Conservation (phyloP, 2,113 vertebrate species). For the Pygoscelis adeliae region DNA sequence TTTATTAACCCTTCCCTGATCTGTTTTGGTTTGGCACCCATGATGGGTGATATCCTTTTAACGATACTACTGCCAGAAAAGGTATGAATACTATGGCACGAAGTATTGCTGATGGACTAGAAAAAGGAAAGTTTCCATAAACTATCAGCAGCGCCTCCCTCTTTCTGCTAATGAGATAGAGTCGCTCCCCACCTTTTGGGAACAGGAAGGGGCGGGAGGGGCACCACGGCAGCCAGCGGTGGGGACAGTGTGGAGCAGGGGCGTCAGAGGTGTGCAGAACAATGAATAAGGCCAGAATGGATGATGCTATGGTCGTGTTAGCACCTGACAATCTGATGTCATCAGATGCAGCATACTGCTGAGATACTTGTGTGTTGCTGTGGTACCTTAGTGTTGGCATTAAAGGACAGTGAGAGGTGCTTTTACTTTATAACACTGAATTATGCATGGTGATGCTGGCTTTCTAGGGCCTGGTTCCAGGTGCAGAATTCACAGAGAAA, state of each 20-base stretch:
- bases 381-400: background rate
- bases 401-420: background rate
- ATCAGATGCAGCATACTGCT: background rate
- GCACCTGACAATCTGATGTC: background rate
- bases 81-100: background rate
- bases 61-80: background rate
- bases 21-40: background rate
- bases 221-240: rapidly evolving
- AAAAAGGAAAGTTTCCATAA: background rate
- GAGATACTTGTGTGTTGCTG: background rate
- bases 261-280: background rate
- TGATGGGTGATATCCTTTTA: background rate
- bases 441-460: background rate
- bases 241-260: background rate
- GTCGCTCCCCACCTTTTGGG: background rate
- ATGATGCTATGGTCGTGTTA: background rate
- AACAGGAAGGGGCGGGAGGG: background rate
- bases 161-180: background rate
- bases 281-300: background rate
- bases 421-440: background rate
- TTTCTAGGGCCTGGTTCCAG: background rate
- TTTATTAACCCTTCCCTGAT: background rate
- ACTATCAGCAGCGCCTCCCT: background rate
- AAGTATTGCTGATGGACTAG: background rate
- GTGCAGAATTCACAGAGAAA: background rate